phyloP scores from a whole-genome alignment of 2,888 invertebrate genomes.

The Coelopa pilipes region DNA sequence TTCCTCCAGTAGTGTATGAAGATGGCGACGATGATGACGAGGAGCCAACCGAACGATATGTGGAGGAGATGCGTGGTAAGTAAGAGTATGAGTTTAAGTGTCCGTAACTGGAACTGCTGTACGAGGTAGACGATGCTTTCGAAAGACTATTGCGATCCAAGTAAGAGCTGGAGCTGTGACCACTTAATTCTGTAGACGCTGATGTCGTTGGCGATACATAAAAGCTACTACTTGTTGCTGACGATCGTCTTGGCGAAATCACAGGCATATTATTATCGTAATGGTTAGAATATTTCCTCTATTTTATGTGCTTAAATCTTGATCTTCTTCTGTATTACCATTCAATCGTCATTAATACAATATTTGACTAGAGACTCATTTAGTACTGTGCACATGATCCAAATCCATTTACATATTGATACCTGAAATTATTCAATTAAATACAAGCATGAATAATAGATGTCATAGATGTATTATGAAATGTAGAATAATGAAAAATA shows the following conservation, averaged over 20 bases:
- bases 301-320: not conserved
- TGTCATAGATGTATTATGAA: no score
- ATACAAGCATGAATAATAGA: no score
- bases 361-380: slow-evolving; percentile 12
- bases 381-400: not conserved
- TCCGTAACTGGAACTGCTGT: slow-evolving; percentile 46
- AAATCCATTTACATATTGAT: slow-evolving; percentile 23
- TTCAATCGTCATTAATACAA: no score
- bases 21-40: slow-evolving; percentile 51
- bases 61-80: slow-evolving; percentile 53
- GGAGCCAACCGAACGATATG: slow-evolving; percentile 37
- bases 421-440: not conserved
- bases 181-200: slow-evolving; percentile 40
- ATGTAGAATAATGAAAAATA: no score
- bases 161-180: slow-evolving; percentile 54
- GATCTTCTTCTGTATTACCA: no score
- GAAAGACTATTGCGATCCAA: slow-evolving; percentile 60
- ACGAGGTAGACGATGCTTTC: slow-evolving; percentile 51
- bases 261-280: slow-evolving; percentile 66
- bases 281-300: slow-evolving; percentile 1
- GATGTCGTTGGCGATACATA: slow-evolving; percentile 62
- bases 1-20: slow-evolving; percentile 57
- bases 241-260: slow-evolving; percentile 67
- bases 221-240: slow-evolving; percentile 65
- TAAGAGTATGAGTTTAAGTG: slow-evolving; percentile 43